phyloP scores from a whole-genome alignment of 2,888 invertebrate species.

The Luperina testacea region DNA sequence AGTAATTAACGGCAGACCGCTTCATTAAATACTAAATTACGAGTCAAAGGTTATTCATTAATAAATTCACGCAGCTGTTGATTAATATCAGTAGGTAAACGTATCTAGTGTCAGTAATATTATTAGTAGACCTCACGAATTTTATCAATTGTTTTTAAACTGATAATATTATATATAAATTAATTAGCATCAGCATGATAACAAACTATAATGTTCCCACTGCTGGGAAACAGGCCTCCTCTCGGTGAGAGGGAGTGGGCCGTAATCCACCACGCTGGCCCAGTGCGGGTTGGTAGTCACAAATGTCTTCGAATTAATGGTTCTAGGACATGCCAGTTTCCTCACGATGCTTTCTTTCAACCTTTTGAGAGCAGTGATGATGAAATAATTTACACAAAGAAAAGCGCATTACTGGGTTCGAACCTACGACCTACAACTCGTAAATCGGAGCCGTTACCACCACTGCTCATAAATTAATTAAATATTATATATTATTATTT shows the following conservation, averaged over 20 bases:
- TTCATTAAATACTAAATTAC: neutral
- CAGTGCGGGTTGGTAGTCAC: neutral
- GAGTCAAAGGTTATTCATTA: neutral
- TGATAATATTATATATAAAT: neutral
- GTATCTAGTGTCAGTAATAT: neutral
- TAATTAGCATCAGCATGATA: neutral
- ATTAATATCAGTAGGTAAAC: neutral
- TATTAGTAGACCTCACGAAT: neutral
- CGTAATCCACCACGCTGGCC: neutral
- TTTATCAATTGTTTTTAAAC: neutral
- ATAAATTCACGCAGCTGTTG: neutral
- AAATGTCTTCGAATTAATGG: neutral
- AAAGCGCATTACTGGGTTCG: neutral
- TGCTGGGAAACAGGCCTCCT: neutral
- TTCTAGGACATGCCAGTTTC: neutral
- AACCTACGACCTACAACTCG: neutral
- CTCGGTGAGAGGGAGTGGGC: neutral
- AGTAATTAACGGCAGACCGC: slow-evolving; percentile 10
- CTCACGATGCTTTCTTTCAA: neutral
- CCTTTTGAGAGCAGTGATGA: neutral
- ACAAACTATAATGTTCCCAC: neutral
- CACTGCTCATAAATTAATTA: too few relatives aligned
- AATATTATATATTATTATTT: neutral
- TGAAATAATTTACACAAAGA: neutral
- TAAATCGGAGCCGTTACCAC: neutral